Percentiles rank a stretch among this genome's conserved stretches.
phyloP scores from a whole-genome alignment of 2,113 vertebrate genomes.

The Mustelus asterias region DNA sequence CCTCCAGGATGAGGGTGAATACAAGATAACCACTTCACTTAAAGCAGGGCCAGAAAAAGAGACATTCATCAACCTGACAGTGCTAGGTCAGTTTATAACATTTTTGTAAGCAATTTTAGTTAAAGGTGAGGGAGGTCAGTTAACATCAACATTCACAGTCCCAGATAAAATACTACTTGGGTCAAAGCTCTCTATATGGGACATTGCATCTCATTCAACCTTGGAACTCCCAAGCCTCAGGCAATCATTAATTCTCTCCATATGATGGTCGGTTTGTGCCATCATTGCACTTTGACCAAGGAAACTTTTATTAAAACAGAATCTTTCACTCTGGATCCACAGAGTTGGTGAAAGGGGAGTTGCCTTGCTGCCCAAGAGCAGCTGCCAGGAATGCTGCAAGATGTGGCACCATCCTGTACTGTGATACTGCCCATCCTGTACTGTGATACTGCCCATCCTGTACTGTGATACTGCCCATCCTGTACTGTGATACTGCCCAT shows the following conservation, averaged over 20 bases:
- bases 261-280: not conserved
- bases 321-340: not conserved
- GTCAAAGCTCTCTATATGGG: not conserved
- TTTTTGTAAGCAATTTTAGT: not conserved
- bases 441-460: too few species aligned
- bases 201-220: not conserved
- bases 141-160: not conserved
- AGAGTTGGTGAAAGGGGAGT: not conserved
- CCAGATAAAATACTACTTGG: not conserved
- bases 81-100: slow-evolving; percentile 43
- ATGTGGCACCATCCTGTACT: not conserved
- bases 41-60: accelerated
- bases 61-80: slow-evolving; percentile 37
- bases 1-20: slow-evolving; percentile 42
- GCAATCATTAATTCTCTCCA: too few species aligned
- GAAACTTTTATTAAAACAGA: not conserved
- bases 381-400: too few species aligned
- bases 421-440: not conserved
- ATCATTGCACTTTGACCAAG: not conserved
- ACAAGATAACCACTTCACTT: not conserved
- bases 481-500: too few species aligned
- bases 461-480: too few species aligned
- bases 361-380: not conserved
- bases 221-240: not conserved
- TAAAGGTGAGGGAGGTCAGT: not conserved